Conservation (phyloP, 2,113 vertebrate species). For the Rhinopithecus roxellana region DNA sequence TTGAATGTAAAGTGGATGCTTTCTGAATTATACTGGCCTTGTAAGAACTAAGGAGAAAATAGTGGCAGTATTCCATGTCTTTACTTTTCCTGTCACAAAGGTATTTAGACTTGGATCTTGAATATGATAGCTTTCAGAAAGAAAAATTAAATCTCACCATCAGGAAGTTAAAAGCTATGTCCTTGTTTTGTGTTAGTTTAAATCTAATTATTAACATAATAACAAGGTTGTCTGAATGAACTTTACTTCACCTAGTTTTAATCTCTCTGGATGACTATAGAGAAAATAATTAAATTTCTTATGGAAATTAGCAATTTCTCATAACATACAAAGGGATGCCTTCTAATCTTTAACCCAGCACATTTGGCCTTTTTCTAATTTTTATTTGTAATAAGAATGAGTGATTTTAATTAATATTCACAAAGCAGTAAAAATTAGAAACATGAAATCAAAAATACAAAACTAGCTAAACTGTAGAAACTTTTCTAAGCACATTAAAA, state of each 20-base stretch:
- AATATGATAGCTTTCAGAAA: slow-evolving; percentile 78
- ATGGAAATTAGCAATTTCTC: slow-evolving; percentile 66
- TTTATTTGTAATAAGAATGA: slow-evolving; percentile 76
- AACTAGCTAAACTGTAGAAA: slow-evolving; percentile 8
- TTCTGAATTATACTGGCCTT: slow-evolving; percentile 79
- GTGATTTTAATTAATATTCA: slow-evolving; percentile 78
- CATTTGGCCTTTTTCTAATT: slow-evolving; percentile 70
- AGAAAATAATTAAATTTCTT: slow-evolving; percentile 74
- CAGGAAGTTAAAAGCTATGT: slow-evolving; percentile 75
- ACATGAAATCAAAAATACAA: slow-evolving; percentile 11
- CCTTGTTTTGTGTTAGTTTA: slow-evolving; percentile 75
- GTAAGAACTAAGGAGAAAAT: slow-evolving; percentile 77
- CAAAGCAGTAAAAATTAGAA: slow-evolving; percentile 33
- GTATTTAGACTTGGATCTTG: slow-evolving; percentile 74
- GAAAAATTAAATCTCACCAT: slow-evolving; percentile 75
- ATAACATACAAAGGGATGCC: not conserved
- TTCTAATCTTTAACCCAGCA: slow-evolving; percentile 38
- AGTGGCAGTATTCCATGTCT: slow-evolving; percentile 77
- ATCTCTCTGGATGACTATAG: slow-evolving; percentile 60
- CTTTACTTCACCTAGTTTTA: slow-evolving; percentile 57
- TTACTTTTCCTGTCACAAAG: slow-evolving; percentile 84
- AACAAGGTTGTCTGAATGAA: slow-evolving; percentile 69
- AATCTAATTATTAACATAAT: slow-evolving; percentile 79
- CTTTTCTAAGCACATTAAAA: not conserved
- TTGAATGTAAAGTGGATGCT: slow-evolving; percentile 74